Percentiles rank a stretch among this genome's conserved stretches.
phyloP scores from a whole-genome alignment of 2,113 vertebrate genomes.

The Dendrocopos noguchii region DNA sequence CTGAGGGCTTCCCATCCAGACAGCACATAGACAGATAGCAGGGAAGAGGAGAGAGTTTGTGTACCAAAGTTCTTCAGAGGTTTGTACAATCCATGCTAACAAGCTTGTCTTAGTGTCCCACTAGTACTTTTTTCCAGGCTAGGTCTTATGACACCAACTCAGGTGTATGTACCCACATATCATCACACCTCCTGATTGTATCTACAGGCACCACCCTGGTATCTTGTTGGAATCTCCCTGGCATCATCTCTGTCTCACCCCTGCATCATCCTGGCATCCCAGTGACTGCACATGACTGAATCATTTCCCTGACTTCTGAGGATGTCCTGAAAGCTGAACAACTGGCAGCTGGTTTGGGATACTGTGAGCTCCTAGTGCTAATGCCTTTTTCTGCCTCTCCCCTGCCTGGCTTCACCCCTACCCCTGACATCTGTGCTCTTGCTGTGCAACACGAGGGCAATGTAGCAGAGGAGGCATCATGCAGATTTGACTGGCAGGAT shows the following conservation, averaged over 20 bases:
- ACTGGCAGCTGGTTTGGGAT: not conserved
- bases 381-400: not conserved
- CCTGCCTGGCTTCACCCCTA: not conserved
- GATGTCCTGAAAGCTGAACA: not conserved
- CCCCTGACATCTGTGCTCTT: not conserved
- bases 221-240: not conserved
- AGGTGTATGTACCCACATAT: not conserved
- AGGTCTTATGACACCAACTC: not conserved
- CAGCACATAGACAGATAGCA: not conserved
- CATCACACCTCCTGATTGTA: not conserved
- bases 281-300: not conserved
- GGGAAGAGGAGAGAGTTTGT: not conserved
- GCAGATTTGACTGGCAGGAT: not conserved
- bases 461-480: not conserved
- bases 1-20: not conserved
- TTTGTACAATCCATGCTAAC: not conserved
- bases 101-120: not conserved
- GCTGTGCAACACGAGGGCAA: not conserved
- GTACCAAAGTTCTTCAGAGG: not conserved
- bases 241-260: not conserved
- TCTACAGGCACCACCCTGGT: not conserved
- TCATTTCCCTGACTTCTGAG: not conserved
- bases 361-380: not conserved
- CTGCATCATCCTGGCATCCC: not conserved
- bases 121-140: not conserved